phyloP scores from a whole-genome alignment of 2,797 vertebrate species.

The Hemibagrus guttatus region DNA sequence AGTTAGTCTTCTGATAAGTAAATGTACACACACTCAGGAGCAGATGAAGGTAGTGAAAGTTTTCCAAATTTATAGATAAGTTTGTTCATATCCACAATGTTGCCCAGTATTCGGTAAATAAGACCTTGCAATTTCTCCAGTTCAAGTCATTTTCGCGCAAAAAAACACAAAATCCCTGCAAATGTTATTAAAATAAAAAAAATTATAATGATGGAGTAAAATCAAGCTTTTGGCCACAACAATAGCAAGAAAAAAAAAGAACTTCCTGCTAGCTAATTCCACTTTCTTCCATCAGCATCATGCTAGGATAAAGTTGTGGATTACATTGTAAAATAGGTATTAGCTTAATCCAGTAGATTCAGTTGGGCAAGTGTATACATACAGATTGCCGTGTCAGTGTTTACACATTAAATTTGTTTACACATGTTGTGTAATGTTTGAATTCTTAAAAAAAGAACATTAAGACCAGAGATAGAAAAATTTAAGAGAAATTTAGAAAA shows the following conservation, averaged over 20 bases:
- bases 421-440: too few relatives aligned
- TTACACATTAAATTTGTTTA: too few relatives aligned
- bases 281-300: too few relatives aligned
- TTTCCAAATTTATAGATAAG: not conserved
- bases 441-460: not conserved
- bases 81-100: not conserved
- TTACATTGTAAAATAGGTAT: not conserved
- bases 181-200: too few relatives aligned
- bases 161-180: too few relatives aligned
- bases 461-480: too few relatives aligned
- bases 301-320: not conserved
- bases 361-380: not conserved
- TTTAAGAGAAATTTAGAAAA: not conserved
- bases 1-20: not conserved
- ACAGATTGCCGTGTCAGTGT: too few relatives aligned
- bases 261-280: not conserved
- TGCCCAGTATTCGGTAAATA: not conserved
- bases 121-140: too few relatives aligned
- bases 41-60: not conserved
- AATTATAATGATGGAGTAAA: too few relatives aligned
- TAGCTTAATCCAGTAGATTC: not conserved
- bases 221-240: too few relatives aligned
- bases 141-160: too few relatives aligned
- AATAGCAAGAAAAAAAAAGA: too few relatives aligned
- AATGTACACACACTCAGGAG: not conserved